These are phyloP conservation scores for Ashinkailepas kermadecensis DNA, from an alignment of 2,888 invertebrate species.

Conservation along the genomic window DNA sequence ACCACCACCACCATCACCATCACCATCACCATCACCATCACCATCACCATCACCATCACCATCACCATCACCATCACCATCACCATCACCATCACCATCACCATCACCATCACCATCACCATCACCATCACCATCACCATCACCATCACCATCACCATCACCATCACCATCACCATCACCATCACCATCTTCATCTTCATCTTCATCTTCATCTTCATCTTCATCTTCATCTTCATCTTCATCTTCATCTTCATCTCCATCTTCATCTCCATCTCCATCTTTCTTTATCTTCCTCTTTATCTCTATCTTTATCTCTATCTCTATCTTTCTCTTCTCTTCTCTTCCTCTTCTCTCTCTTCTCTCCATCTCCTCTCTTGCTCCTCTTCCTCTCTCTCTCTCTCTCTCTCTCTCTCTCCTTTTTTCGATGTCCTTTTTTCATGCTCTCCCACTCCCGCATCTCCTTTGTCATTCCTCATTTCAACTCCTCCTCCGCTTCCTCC, in stretches of 20 bases:
- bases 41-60: no score
- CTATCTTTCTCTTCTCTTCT: slow-evolving; percentile 2
- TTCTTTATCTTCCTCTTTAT: no score
- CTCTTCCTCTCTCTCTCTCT: neutral
- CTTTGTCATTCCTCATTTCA: no score
- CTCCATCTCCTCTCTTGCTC: neutral
- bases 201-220: neutral
- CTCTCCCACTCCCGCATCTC: slow-evolving; percentile 6
- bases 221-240: neutral
- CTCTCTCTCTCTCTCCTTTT: slow-evolving; percentile 22
- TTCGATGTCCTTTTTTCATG: no score
- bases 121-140: slow-evolving; percentile 1
- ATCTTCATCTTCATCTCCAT: neutral
- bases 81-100: neutral
- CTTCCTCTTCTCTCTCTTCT: neutral
- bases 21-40: slow-evolving; percentile 22
- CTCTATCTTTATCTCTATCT: no score
- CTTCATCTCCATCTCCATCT: slow-evolving; percentile 1
- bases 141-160: slow-evolving; percentile 21
- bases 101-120: slow-evolving; percentile 18
- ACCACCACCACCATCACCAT: no score
- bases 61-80: slow-evolving; percentile 17
- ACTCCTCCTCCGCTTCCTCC: no score
- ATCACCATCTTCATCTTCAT: slow-evolving; percentile 11
- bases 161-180: slow-evolving; percentile 13